Base-by-base conservation (phyloP, 2,113 vertebrate species). In the Progne subis region DNA sequence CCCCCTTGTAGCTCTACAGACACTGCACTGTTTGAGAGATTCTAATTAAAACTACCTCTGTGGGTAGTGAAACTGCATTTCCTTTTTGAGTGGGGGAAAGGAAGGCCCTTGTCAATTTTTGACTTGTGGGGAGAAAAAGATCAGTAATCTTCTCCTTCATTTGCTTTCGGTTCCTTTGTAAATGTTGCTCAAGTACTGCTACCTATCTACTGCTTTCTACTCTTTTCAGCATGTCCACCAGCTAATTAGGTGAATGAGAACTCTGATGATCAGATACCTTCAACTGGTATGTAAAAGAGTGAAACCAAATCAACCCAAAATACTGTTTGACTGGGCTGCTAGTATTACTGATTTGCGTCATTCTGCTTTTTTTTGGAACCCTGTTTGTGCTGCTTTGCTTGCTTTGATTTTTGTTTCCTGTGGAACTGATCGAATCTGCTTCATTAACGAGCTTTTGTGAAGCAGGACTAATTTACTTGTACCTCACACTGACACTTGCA, bases 251-350 rank as follows among this genome's bases (percentile, higher is more conserved):
- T 97, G 97, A 97, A 96, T 97, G 97, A 95, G 95, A 97, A 69
- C 95, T 97, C 97, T 94, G 97, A 97, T 98, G 98, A 96, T 94
- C 97, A 96, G 97, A 98, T 97, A 95, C 96, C 97, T 96, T 97
- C 95, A 90, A 98, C 94, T 96, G 98, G 98, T 98, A 98, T 98
- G 98, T 98, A 98, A 98, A 97, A 97, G 97, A 96, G 90, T 86
- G 91, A 95, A 93, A 92, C 81, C 63, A 95, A 97, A 91, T 91
- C 90, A 92, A 96, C 77, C 89, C 91, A 74, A 92, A 92, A 80
- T 94, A 92, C 86, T 92, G 80, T 96, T 93, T 95, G 89, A 96
- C 80, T 94, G 82, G 71, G 76, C 95, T 83, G 19, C 82, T 94
- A 67, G 37, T 77, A 44, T 78, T 76, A 70, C 74, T 86, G 85